phyloP scores from a whole-genome alignment of 92 coral and sea anemone species.

The Zoanthus sociatus region DNA sequence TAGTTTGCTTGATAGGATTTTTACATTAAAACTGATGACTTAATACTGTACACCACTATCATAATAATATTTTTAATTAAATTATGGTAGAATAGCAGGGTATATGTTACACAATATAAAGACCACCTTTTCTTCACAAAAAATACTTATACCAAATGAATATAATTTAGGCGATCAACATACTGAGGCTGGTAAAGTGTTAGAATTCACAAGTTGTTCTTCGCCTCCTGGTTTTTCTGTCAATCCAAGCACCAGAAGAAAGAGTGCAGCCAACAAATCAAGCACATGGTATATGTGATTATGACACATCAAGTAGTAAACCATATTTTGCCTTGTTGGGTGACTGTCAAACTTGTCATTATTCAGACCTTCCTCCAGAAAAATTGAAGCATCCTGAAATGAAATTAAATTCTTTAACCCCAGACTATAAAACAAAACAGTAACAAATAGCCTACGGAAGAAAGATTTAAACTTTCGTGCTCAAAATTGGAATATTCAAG shows the following conservation, averaged over 20 bases:
- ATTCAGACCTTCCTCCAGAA: conserved; percentile 87
- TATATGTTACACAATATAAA: neutral
- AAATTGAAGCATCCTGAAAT: conserved; percentile 92
- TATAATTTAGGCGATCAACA: neutral
- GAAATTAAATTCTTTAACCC: too few species aligned
- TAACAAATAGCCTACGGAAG: too few species aligned
- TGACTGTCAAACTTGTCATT: conserved; percentile 94
- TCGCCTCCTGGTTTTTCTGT: conserved; percentile 83
- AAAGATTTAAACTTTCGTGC: too few species aligned
- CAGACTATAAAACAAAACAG: too few species aligned
- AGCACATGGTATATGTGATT: conserved; percentile 77
- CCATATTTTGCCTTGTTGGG: conserved; percentile 69
- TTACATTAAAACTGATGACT: too few species aligned
- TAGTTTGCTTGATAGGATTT: too few species aligned
- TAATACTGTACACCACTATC: too few species aligned
- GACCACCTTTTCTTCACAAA: neutral
- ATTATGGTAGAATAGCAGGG: too few species aligned
- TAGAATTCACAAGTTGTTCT: conserved; percentile 17
- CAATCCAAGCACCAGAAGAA: conserved; percentile 78
- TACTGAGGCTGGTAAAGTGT: conserved; percentile 65
- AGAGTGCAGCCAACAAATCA: conserved; percentile 82
- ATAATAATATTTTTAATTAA: too few species aligned
- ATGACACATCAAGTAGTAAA: conserved; percentile 87
- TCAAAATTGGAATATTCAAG: too few species aligned
- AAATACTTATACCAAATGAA: neutral